phyloP scores from a whole-genome alignment of 92 coral and sea anemone species.

The Parazoanthus darwini region DNA sequence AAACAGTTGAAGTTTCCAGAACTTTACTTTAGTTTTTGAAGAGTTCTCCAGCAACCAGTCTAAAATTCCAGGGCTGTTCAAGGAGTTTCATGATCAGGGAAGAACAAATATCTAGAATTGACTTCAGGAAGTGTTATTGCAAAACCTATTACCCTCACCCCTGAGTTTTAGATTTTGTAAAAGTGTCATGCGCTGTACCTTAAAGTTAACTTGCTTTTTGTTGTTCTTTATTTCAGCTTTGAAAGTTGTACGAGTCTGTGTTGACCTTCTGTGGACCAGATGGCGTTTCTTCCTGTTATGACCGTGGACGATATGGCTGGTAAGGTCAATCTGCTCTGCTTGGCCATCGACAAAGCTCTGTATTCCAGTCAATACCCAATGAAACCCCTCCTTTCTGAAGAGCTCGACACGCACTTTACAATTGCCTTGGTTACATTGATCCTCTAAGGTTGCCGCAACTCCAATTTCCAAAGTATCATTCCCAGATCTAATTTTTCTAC shows the following conservation, averaged over 20 bases:
- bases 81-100: no score
- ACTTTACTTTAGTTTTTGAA: no score
- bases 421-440: slow-evolving; percentile 43
- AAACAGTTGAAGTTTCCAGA: no score
- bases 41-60: no score
- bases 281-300: not conserved
- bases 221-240: slow-evolving; percentile 57
- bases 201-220: slow-evolving; percentile 39
- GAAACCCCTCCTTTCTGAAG: slow-evolving; percentile 44
- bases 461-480: slow-evolving; percentile 56
- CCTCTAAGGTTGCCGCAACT: slow-evolving; percentile 50
- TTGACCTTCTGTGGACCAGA: slow-evolving; percentile 2
- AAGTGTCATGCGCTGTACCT: slow-evolving; percentile 32
- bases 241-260: slow-evolving; percentile 45
- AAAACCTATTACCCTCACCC: no score
- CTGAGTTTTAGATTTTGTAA: no score
- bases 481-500: slow-evolving; percentile 51
- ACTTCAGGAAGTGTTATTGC: no score
- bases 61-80: no score
- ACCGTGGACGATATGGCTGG: slow-evolving; percentile 27
- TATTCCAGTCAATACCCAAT: slow-evolving; percentile 54
- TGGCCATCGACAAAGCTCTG: slow-evolving; percentile 50
- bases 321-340: slow-evolving; percentile 40
- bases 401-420: slow-evolving; percentile 54
- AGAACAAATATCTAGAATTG: no score